Base-by-base conservation (phyloP, 2,888 invertebrate species). In the Synergus japonicus region DNA sequence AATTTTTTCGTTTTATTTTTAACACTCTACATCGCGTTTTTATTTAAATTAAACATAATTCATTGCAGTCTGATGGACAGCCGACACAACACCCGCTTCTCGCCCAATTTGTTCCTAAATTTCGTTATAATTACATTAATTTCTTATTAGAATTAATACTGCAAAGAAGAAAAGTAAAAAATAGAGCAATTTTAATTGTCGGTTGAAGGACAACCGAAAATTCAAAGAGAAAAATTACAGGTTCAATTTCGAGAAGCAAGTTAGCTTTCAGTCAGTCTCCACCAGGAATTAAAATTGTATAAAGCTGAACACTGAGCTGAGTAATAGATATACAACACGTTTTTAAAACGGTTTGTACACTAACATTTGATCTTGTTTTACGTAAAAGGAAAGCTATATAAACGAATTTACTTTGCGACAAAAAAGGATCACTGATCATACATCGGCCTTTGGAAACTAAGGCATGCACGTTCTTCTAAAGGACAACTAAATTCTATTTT, bases 31-130 rank as follows among this genome's bases (percentile, higher is more conserved):
- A 79, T 84, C 82, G 82, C 85, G 79, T 79, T 82, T 80, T 77
- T 22, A 49, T 82, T 82, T 81, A 85, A 85, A 86, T 87, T 84
- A 81, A 78, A 85, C 76, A 81, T 83, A 49, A 63, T 64, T 80
- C 12, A 37, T 67, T 83, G 83, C 78, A 83, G 85, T 81, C 83
- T 83, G 83, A 86, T 87, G 84, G 84, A 85, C 84, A 86, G 77
- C 54, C 78, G 82, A 83, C 10, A 60, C 22, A 60, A 22, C 46
- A 63, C 22, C 29, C 29, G 29, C 63, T 63, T 63, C 63, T 63
- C 63, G 63, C 5, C 4, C 4, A 63, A 63, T 63, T 63, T 29
- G 22, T 63, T 63, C 63, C 13, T 63, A 63, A 22, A 63, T 63
- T 63, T 63, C 10, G 13, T 4, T 12, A 63, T 63, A 22, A 63